phyloP scores from a whole-genome alignment of 2,888 invertebrate genomes.

The Cryptocheilus praepositus region DNA sequence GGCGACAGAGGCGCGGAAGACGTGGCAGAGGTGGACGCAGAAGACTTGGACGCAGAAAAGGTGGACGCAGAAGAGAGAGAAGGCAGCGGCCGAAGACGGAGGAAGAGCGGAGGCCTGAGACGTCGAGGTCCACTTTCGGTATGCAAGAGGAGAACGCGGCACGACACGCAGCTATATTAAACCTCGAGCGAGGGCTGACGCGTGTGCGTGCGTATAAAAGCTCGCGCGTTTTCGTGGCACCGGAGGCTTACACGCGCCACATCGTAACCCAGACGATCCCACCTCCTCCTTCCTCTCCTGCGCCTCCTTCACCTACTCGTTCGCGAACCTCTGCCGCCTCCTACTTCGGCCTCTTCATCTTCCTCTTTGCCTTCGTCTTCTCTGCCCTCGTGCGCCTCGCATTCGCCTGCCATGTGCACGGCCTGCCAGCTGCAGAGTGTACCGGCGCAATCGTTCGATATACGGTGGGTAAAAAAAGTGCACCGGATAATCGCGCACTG shows the following conservation, averaged over 20 bases:
- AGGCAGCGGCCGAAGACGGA: no score
- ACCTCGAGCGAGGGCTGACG: slow-evolving; percentile 29
- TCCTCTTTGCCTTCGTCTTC: background rate
- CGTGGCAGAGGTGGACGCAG: background rate
- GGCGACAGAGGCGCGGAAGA: background rate
- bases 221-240: background rate
- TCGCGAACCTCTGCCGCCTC: background rate
- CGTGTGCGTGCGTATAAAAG: slow-evolving; percentile 23
- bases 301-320: background rate
- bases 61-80: background rate
- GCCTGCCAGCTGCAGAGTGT: no score
- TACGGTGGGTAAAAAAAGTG: no score
- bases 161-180: slow-evolving; percentile 56
- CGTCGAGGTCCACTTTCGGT: slow-evolving; percentile 55
- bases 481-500: no score
- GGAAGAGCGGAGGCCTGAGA: no score
- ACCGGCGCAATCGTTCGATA: no score
- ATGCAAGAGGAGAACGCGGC: slow-evolving; percentile 51
- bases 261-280: slow-evolving; percentile 12
- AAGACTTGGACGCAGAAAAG: no score
- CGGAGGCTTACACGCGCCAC: slow-evolving; percentile 4
- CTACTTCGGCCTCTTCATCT: background rate
- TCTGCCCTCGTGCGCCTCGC: no score
- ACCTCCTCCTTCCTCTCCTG: background rate
- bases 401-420: no score